Evolutionary conservation across 2,888 invertebrate genomes (phyloP).

Genomic region (Mongoloraphidia duomilia): DNA sequence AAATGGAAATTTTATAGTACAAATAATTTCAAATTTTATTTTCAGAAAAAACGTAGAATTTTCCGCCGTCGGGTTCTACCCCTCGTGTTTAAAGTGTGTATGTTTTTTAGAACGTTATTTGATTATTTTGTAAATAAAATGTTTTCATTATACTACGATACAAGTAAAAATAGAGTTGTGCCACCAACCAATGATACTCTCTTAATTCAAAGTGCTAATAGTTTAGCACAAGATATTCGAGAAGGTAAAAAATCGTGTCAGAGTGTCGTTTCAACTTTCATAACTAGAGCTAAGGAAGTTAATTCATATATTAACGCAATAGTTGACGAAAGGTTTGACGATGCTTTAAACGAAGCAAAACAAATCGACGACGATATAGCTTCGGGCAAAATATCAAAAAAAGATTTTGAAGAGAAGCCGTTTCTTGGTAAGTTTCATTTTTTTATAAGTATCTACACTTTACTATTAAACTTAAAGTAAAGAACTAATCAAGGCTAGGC

Average conservation of each 20-base stretch:
- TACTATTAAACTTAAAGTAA: too few relatives aligned
- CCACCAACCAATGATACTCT: conserved; percentile 29
- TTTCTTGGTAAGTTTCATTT: conserved; percentile 44
- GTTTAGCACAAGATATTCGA: conserved; percentile 52
- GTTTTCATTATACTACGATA: conserved; percentile 30
- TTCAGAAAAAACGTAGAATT: too few relatives aligned
- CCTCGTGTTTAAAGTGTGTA: neutral
- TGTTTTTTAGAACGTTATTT: conserved; percentile 12
- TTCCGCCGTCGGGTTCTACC: too few relatives aligned
- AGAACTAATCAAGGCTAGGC: too few relatives aligned
- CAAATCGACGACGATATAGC: conserved; percentile 54
- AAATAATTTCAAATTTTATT: too few relatives aligned
- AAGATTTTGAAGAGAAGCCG: conserved; percentile 54
- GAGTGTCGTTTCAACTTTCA: conserved; percentile 56
- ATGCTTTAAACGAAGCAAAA: conserved; percentile 63
- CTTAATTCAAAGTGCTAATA: conserved; percentile 47
- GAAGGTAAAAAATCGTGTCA: conserved; percentile 43
- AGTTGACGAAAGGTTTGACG: conserved; percentile 64
- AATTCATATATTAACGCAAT: conserved; percentile 70
- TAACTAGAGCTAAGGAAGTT: conserved; percentile 58
- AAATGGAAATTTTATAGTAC: too few relatives aligned
- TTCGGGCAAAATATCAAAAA: conserved; percentile 38
- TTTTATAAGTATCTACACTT: neutral
- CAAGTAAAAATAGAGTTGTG: conserved; percentile 23
- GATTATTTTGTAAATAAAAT: conserved; percentile 30